Evolutionary conservation across 92 coral and sea anemone species (phyloP), one percentile per base, ranked within the genome.

Genomic region (Zoanthus solanderi): DNA sequence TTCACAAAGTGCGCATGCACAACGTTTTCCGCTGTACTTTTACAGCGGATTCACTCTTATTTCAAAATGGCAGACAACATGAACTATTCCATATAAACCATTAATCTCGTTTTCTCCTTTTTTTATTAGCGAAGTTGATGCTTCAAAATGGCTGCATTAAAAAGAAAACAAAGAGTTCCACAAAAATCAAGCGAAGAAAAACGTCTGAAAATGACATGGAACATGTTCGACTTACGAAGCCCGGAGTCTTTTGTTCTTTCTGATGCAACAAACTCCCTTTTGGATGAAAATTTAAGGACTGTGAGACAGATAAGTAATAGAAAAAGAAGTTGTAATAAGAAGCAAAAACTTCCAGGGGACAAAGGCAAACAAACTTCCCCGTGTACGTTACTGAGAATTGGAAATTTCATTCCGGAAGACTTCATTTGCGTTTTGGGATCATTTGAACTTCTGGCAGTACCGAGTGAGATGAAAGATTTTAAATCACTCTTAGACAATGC

Each of bases 171-270:
- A 68, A 45, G 78, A 9, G 79, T 80, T 1, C 98, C 98, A 0
- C 84, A 79, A 29, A 92, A 87, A 78, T 78, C 92, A 23, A 87
- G 80, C 53, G 93, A 86, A 18, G 91, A 91, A 46, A 91, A 93
- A 71, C 92, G 92, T 47, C 78, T 93, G 31, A 83, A 79, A 71
- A 83, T 91, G 87, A 90, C 92, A 4, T 96, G 98, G 98, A 87
- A 88, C 50, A 90, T 96, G 96, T 45, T 31, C 18, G 98, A 96
- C 82, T 14, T 81, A 4, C 45, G 37, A 65, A 81, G 37, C 74
- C 46, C 75, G 2, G 66, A 71, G 28, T 80, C 73, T 31, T 80
- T 80, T 80, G 50, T 78, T 60, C 48, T 61, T 44, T 80, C 74
- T 44, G 74, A 80, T 46, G 74, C 45, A 18, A 48, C 84, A 13